phyloP scores from a whole-genome alignment of 1,140 invertebrate genomes.

The Halictus rubicundus region DNA sequence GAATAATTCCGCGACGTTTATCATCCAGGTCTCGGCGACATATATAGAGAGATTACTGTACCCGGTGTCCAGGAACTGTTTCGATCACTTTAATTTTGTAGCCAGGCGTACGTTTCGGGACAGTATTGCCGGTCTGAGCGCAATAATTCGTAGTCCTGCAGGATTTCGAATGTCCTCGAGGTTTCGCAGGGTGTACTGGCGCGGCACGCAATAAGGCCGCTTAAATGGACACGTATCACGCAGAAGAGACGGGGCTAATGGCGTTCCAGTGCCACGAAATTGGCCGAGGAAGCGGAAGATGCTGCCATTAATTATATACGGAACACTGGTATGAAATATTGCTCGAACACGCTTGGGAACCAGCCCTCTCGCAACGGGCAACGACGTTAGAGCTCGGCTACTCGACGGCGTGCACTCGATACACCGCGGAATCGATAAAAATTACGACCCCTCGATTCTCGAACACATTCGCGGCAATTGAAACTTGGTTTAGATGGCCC shows the following conservation, averaged over 20 bases:
- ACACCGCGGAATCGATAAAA: constrained; percentile 10
- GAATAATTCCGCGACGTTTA: too few species aligned
- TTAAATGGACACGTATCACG: constrained; percentile 12
- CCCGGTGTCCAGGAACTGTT: too few species aligned
- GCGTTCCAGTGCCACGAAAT: constrained; percentile 31
- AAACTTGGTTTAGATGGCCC: too few species aligned
- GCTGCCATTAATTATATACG: constrained; percentile 49
- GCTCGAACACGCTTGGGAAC: constrained; percentile 2
- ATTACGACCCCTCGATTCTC: not conserved
- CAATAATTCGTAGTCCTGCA: too few species aligned
- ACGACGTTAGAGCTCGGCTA: not conserved
- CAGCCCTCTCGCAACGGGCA: not conserved
- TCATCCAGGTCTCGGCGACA: too few species aligned
- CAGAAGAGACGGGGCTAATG: constrained; percentile 31
- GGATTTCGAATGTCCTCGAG: too few species aligned
- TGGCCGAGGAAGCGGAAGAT: constrained; percentile 44
- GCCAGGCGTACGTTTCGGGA: too few species aligned
- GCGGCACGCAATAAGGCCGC: constrained; percentile 20
- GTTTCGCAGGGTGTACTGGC: not conserved
- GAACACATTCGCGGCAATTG: not conserved
- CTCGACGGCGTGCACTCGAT: constrained; percentile 7
- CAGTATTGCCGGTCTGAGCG: not conserved
- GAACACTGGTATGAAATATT: constrained; percentile 46
- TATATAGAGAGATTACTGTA: too few species aligned
- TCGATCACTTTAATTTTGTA: too few species aligned